Percentiles rank a stretch among this genome's conserved stretches.
phyloP scores from a whole-genome alignment of 1,140 invertebrate genomes.

The Ephestia elutella region DNA sequence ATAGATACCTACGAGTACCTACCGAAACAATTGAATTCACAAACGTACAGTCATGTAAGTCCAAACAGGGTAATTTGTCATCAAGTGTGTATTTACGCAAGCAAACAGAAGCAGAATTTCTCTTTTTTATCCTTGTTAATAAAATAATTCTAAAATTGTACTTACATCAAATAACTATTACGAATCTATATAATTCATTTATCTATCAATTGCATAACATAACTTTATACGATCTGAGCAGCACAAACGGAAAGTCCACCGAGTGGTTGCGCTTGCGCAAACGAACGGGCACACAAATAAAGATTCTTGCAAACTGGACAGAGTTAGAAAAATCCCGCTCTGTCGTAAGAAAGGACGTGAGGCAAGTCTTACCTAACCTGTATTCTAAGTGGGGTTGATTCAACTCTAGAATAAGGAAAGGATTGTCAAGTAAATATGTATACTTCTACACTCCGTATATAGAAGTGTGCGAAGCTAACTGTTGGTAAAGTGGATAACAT shows the following conservation, averaged over 20 bases:
- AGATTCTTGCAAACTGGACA: constrained; percentile 10
- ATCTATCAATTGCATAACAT: not conserved
- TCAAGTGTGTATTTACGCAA: no score
- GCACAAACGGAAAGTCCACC: not conserved
- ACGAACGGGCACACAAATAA: constrained; percentile 5
- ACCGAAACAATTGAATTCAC: no score
- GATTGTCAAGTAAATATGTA: constrained; percentile 3
- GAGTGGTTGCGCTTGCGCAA: not conserved
- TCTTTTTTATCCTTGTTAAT: no score
- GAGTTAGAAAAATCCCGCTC: constrained; percentile 9
- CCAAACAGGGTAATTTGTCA: no score
- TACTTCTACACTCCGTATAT: not conserved
- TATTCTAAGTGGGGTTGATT: constrained; percentile 2
- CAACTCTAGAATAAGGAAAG: constrained; percentile 1
- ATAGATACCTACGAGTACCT: no score
- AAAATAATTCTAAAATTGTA: no score
- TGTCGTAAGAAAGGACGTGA: constrained; percentile 15
- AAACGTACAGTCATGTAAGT: no score
- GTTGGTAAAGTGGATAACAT: no score
- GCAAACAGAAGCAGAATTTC: no score
- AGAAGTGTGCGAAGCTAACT: not conserved
- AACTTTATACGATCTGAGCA: not conserved
- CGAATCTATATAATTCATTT: no score
- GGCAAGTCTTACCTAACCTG: constrained; percentile 11
- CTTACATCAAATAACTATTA: no score